phyloP scores from a whole-genome alignment of 2,888 invertebrate species.

The Metacarcinus magister region DNA sequence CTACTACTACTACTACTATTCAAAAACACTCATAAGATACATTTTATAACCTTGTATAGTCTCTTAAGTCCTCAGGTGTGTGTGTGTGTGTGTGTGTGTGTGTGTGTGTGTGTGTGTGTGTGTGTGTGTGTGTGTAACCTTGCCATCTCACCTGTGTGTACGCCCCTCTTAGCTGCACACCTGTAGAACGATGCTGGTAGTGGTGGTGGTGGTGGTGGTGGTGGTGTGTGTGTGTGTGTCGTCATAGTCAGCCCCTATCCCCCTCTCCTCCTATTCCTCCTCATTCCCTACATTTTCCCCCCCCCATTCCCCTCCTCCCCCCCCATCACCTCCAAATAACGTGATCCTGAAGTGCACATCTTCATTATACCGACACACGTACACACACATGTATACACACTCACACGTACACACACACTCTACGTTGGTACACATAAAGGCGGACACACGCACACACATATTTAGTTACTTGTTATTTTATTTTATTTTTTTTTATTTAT shows the following conservation, averaged over 20 bases:
- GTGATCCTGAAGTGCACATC: neutral
- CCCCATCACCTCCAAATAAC: too few relatives aligned
- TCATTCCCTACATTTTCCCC: neutral
- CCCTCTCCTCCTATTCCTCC: too few relatives aligned
- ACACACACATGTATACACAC: neutral
- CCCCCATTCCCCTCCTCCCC: too few relatives aligned
- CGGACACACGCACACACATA: neutral
- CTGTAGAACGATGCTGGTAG: too few relatives aligned
- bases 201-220: too few relatives aligned
- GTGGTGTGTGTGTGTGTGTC: too few relatives aligned
- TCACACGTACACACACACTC: neutral
- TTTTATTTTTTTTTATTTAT: too few relatives aligned
- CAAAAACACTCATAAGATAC: neutral
- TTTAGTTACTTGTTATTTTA: too few relatives aligned
- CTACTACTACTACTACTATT: neutral
- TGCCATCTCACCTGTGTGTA: too few relatives aligned
- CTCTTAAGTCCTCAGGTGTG: neutral
- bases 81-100: too few relatives aligned
- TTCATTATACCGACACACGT: neutral
- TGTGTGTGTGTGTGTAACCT: neutral
- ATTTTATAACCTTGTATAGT: neutral
- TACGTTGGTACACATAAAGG: neutral
- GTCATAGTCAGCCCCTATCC: too few relatives aligned
- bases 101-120: conserved; percentile 31
- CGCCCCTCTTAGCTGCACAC: neutral